A percentile compares a stretch with the other conserved stretches of the same genome.
Evolutionary conservation across 2,113 vertebrate genomes (phyloP).

Genomic region (Himantopus leucocephalus): DNA sequence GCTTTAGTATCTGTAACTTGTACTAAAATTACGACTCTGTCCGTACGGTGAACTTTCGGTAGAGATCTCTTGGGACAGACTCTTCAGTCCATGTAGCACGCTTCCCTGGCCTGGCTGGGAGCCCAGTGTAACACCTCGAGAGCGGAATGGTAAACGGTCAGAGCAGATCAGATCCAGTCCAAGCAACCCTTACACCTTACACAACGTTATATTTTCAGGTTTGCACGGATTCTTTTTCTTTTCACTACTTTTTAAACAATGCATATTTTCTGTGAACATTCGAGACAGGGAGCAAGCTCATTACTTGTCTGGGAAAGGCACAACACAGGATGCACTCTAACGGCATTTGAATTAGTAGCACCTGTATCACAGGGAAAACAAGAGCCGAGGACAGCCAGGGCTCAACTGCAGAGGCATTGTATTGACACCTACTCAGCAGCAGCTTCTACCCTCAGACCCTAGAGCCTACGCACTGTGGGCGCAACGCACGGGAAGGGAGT

Average conservation of each 20-base stretch:
- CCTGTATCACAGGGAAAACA: background rate
- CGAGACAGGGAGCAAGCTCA: background rate
- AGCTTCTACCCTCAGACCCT: background rate
- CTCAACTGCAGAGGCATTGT: background rate
- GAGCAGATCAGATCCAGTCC: background rate
- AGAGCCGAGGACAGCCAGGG: background rate
- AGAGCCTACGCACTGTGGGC: background rate
- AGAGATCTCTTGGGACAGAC: background rate
- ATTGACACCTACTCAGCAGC: background rate
- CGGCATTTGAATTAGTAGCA: fast-evolving
- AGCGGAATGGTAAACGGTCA: background rate
- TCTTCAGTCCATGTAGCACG: background rate
- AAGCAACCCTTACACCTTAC: background rate
- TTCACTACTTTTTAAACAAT: background rate
- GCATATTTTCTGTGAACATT: background rate
- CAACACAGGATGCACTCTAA: background rate
- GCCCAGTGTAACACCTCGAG: background rate
- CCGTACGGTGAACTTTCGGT: background rate
- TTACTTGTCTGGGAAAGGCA: background rate
- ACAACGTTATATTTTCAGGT: background rate
- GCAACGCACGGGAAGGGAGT: fast-evolving
- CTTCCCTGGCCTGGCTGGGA: background rate
- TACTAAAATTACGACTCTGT: background rate
- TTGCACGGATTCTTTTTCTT: background rate
- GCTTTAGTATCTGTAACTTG: background rate